Conservation (phyloP, 2,797 vertebrate species). For the Tarsius wallacei region DNA sequence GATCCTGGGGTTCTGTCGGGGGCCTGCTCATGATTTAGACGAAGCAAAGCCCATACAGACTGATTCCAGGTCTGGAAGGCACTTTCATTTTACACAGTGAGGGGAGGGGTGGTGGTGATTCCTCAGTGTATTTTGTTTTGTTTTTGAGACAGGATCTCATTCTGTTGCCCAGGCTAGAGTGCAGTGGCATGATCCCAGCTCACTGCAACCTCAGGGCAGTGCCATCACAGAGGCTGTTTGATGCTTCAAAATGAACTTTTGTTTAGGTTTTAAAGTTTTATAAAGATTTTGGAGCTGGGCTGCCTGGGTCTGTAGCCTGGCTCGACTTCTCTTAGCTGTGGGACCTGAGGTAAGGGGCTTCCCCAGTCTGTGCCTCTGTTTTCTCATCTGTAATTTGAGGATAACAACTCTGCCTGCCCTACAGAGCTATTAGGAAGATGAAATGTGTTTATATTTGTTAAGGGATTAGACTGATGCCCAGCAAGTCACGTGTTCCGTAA, state of each 20-base stretch:
- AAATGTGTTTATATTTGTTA: conserved; percentile 1
- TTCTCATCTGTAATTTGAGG: neutral
- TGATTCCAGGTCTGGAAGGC: neutral
- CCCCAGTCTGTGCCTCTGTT: neutral
- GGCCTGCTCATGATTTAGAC: neutral
- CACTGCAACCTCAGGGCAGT: neutral
- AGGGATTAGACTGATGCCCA: neutral
- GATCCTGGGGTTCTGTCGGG: neutral
- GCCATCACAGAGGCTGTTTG: neutral
- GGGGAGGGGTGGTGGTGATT: neutral
- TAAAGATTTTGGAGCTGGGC: neutral
- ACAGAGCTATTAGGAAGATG: neutral
- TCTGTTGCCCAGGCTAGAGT: too few relatives aligned
- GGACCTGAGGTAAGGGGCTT: neutral
- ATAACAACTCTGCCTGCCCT: neutral
- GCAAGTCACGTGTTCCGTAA: neutral
- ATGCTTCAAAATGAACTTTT: neutral
- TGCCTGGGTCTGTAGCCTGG: neutral
- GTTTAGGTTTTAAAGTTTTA: neutral
- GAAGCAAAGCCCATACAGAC: neutral
- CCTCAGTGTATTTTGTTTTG: neutral
- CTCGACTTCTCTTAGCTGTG: neutral
- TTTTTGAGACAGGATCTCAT: neutral
- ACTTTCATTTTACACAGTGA: neutral
- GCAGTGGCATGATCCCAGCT: too few relatives aligned